phyloP scores from a whole-genome alignment of 2,888 invertebrate genomes.

The Caenorhabditis zanzibari region DNA sequence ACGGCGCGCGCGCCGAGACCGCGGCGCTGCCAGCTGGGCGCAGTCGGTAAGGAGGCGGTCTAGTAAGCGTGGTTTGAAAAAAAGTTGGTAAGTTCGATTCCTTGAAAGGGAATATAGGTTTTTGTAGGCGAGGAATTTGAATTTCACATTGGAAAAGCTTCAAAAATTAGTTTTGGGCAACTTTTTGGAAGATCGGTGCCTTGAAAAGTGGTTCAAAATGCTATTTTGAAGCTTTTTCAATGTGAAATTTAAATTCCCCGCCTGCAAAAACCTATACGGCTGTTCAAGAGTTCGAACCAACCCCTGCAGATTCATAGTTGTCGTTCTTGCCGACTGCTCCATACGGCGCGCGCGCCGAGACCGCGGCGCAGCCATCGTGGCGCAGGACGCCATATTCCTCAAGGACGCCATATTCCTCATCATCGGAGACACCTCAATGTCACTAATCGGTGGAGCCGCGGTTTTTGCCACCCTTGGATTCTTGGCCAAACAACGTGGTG shows the following conservation, averaged over 20 bases:
- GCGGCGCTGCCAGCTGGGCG: too few relatives aligned
- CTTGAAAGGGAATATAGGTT: too few relatives aligned
- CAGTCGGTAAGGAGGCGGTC: too few relatives aligned
- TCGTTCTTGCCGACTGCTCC: background rate
- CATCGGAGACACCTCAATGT: conserved; percentile 75
- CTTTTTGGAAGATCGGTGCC: background rate
- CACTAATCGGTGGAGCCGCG: conserved; percentile 73
- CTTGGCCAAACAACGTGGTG: conserved; percentile 64
- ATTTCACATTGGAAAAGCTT: background rate
- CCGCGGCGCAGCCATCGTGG: background rate
- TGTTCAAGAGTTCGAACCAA: background rate
- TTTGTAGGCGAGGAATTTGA: too few relatives aligned
- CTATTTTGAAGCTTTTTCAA: background rate
- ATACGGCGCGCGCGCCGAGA: background rate
- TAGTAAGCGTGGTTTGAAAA: too few relatives aligned
- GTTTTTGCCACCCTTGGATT: conserved; percentile 76
- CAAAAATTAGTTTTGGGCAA: background rate
- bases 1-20: too few relatives aligned
- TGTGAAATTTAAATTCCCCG: background rate
- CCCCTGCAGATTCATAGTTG: background rate
- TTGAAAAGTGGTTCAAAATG: background rate
- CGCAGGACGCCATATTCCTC: too few relatives aligned
- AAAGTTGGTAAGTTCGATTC: too few relatives aligned
- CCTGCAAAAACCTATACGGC: background rate
- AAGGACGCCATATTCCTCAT: conserved; percentile 78